These are phyloP conservation scores for Alethe castanea DNA, from an alignment of 2,113 vertebrate genomes.

Conservation along the genomic window DNA sequence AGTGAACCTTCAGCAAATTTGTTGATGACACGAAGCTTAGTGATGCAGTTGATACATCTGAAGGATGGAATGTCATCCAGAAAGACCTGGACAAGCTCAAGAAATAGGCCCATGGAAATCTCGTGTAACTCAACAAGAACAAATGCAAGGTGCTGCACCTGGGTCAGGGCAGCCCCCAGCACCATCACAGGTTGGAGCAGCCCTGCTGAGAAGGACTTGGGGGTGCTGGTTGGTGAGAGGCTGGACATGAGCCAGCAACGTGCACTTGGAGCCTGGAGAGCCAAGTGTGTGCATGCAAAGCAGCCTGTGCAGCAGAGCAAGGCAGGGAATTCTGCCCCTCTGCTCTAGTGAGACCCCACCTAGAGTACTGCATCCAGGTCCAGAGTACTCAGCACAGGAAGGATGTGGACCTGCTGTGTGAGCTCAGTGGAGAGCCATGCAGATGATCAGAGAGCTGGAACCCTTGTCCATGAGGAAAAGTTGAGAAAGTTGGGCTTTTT, in stretches of 20 bases:
- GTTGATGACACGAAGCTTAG: neutral
- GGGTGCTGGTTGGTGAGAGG: neutral
- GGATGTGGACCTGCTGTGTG: neutral
- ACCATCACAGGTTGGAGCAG: neutral
- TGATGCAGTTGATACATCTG: neutral
- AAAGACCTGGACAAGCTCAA: neutral
- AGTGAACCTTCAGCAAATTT: neutral
- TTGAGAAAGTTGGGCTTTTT: neutral
- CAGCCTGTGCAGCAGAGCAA: neutral
- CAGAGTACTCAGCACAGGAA: neutral
- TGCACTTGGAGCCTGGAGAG: neutral
- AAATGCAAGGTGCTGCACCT: neutral
- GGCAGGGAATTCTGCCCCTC: neutral
- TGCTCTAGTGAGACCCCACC: neutral
- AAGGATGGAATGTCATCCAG: neutral
- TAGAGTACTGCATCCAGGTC: neutral
- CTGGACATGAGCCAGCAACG: fast-evolving
- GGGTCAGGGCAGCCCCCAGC: neutral
- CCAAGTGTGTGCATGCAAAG: neutral
- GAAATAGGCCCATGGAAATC: neutral
- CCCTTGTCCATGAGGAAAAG: neutral
- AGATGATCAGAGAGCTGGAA: neutral
- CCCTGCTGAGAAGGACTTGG: neutral
- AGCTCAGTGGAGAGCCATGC: neutral
- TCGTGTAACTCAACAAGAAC: neutral